Conservation (phyloP, 2,888 invertebrate species). For the Epistrophella euchroma region DNA sequence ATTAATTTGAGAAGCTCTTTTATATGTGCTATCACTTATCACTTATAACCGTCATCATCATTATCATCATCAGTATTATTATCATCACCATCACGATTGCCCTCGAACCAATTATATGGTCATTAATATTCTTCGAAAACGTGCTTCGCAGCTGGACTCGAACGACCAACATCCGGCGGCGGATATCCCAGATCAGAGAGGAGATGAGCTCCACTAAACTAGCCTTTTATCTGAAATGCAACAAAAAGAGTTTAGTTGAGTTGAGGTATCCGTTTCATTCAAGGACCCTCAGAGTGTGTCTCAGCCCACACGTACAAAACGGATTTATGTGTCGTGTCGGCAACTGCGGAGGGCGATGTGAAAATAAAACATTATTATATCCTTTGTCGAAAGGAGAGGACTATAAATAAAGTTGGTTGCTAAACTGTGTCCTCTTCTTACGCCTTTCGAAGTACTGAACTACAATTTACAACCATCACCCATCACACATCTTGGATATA, state of each 20-base stretch:
- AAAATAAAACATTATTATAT: conserved; percentile 13
- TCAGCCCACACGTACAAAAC: conserved; percentile 7
- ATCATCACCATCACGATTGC: conserved; percentile 49
- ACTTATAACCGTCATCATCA: conserved; percentile 15
- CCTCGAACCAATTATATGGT: conserved; percentile 64
- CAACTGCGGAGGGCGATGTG: not conserved
- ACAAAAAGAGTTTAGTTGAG: conserved; percentile 10
- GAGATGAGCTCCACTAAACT: conserved; percentile 15
- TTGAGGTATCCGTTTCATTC: conserved; percentile 23
- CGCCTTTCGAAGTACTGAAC: conserved; percentile 3
- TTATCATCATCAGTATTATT: conserved; percentile 18
- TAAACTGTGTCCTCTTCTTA: conserved; percentile 4
- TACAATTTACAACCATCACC: not conserved
- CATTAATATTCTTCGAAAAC: conserved; percentile 69
- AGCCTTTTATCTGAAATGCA: conserved; percentile 33
- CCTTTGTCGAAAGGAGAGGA: conserved; percentile 3
- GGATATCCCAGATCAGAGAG: conserved; percentile 40
- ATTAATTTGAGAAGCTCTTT: conserved; percentile 1
- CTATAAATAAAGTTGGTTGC: conserved; percentile 16
- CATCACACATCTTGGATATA: not conserved
- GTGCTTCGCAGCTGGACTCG: conserved; percentile 17
- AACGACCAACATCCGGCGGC: conserved; percentile 1
- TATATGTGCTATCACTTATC: conserved; percentile 17
- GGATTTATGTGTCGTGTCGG: conserved; percentile 18
- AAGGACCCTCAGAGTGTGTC: not conserved